Conservation (phyloP, 2,888 invertebrate genomes). For the Tenodera sinensis region DNA sequence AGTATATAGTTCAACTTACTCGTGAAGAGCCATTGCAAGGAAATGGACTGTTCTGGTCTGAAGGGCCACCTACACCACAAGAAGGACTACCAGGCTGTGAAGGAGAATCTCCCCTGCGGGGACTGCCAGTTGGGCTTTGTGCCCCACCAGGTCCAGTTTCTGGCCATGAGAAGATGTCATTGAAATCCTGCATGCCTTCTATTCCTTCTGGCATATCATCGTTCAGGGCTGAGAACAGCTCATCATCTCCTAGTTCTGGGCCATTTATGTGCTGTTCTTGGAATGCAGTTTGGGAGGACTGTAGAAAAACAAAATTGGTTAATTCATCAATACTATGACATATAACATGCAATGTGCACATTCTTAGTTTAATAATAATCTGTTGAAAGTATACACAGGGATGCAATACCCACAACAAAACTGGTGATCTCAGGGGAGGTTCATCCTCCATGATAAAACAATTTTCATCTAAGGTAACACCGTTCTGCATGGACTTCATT, state of each 20-base stretch:
- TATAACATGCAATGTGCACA: no score
- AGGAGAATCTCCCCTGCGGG: slow-evolving; percentile 38
- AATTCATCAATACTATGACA: no score
- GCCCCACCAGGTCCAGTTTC: slow-evolving; percentile 53
- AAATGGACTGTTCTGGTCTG: slow-evolving; percentile 51
- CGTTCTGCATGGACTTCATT: no score
- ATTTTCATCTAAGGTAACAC: no score
- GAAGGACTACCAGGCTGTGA: slow-evolving; percentile 56
- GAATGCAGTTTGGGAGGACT: slow-evolving; percentile 70
- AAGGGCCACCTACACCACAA: slow-evolving; percentile 44
- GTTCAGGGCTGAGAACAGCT: slow-evolving; percentile 60
- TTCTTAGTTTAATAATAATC: no score
- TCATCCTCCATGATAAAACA: no score
- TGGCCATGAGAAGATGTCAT: slow-evolving; percentile 75
- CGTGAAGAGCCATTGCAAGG: slow-evolving; percentile 51
- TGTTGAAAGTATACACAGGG: no score
- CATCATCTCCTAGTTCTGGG: slow-evolving; percentile 63
- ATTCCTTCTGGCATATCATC: slow-evolving; percentile 62
- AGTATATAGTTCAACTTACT: slow-evolving; percentile 40
- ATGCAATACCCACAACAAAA: no score
- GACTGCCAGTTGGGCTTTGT: slow-evolving; percentile 59
- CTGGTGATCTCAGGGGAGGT: no score
- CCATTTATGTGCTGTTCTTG: slow-evolving; percentile 64
- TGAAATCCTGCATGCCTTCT: slow-evolving; percentile 69
- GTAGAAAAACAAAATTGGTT: slow-evolving; percentile 31